phyloP scores from a whole-genome alignment of 1,140 invertebrate genomes.

The Drosophila sulfurigaster region DNA sequence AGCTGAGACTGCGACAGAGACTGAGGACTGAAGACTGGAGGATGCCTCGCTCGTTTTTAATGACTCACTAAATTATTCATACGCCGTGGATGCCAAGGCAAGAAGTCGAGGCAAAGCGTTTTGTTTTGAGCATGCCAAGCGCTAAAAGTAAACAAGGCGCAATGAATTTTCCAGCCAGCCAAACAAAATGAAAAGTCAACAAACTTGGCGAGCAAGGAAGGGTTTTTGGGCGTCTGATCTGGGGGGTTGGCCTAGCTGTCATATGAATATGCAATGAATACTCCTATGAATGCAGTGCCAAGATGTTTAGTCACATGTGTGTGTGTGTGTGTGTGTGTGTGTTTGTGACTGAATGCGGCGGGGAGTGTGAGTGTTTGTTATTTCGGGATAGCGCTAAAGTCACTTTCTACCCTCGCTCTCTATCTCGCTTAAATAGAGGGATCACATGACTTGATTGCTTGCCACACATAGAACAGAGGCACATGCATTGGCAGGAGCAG shows the following conservation, averaged over 20 bases:
- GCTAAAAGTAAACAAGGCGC: constrained; percentile 81
- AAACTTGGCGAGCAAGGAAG: constrained; percentile 64
- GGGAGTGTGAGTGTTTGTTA: constrained; percentile 24
- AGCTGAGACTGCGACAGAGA: no score
- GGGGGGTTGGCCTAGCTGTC: constrained; percentile 39
- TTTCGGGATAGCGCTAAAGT: constrained; percentile 65
- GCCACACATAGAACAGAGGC: constrained; percentile 4
- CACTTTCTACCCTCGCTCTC: constrained; percentile 73
- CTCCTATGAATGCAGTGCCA: constrained; percentile 66
- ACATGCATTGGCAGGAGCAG: constrained; percentile 21
- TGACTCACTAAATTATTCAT: constrained; percentile 84
- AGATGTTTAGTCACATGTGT: constrained; percentile 46
- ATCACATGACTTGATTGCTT: constrained; percentile 83
- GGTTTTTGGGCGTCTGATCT: constrained; percentile 1
- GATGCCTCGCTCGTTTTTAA: constrained; percentile 61
- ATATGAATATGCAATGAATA: constrained; percentile 79
- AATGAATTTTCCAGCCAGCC: constrained; percentile 72
- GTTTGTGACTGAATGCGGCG: no score
- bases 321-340: constrained; percentile 11
- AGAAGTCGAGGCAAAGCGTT: constrained; percentile 64
- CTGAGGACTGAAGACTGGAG: neutral
- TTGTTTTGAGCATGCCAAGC: constrained; percentile 80
- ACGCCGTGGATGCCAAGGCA: constrained; percentile 70
- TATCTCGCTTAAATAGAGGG: constrained; percentile 69
- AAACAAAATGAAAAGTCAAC: constrained; percentile 84